Evolutionary conservation across 53 echinoderm and acorn worm species (phyloP).

Genomic region (Mesocentrotus franciscanus): DNA sequence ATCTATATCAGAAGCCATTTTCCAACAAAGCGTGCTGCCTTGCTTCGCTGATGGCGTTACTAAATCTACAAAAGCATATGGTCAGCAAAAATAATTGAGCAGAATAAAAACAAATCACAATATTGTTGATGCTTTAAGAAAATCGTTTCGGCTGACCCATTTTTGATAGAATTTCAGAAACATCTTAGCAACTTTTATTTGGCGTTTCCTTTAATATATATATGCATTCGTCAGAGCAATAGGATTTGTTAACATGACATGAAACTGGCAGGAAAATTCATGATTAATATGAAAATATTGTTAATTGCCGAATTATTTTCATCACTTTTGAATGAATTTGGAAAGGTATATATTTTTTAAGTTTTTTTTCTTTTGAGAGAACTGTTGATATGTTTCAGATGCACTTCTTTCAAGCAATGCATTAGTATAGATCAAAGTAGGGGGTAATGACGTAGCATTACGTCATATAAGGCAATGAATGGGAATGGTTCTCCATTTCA

Average conservation of each 20-base stretch:
- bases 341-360: background rate
- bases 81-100: background rate
- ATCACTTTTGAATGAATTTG: background rate
- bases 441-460: background rate
- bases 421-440: background rate
- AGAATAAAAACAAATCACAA: background rate
- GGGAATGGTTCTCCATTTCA: background rate
- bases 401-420: background rate
- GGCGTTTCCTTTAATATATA: background rate
- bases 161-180: background rate
- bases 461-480: background rate
- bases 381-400: background rate
- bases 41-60: conserved; percentile 28
- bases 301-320: conserved; percentile 27
- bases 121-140: background rate
- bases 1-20: background rate
- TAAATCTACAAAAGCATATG: background rate
- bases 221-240: background rate
- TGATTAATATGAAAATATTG: background rate
- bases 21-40: conserved; percentile 28
- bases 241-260: background rate
- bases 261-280: background rate
- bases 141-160: background rate
- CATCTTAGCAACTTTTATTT: background rate
- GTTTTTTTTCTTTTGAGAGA: background rate